These are phyloP conservation scores for Tinamus guttatus DNA, from an alignment of 2,113 vertebrate genomes.

Conservation along the genomic window DNA sequence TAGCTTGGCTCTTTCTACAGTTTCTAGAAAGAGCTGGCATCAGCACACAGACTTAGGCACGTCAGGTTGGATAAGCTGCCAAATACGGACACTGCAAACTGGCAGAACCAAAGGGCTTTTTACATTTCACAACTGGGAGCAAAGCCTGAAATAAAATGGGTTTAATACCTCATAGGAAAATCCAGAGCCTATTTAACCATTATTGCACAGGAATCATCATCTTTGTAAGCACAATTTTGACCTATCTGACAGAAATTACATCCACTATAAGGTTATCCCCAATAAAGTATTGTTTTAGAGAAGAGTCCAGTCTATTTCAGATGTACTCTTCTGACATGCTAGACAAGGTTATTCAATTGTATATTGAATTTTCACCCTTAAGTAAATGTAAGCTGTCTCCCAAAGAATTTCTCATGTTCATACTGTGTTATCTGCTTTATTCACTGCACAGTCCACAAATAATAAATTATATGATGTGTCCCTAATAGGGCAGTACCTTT, in stretches of 20 bases:
- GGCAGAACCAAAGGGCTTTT: not conserved
- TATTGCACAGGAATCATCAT: not conserved
- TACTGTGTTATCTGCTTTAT: not conserved
- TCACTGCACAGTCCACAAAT: not conserved
- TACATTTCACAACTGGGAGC: not conserved
- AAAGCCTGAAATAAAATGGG: not conserved
- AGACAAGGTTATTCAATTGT: not conserved
- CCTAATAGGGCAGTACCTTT: not conserved
- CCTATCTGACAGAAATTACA: rapidly evolving
- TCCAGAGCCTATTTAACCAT: not conserved
- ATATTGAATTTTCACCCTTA: not conserved
- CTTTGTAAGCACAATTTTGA: not conserved
- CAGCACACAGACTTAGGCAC: not conserved
- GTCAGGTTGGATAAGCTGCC: not conserved
- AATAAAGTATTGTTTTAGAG: not conserved
- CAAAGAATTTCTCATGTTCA: not conserved
- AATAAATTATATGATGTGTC: not conserved
- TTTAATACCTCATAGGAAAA: not conserved
- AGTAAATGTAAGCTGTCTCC: not conserved
- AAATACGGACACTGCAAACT: not conserved
- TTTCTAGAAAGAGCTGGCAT: constrained; percentile 9
- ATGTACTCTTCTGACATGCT: not conserved
- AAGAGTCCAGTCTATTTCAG: not conserved
- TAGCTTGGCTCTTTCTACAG: not conserved
- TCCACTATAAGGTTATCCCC: not conserved